These are phyloP conservation scores for Hoplodrina ambigua DNA, from an alignment of 2,888 invertebrate species.

Conservation along the genomic window DNA sequence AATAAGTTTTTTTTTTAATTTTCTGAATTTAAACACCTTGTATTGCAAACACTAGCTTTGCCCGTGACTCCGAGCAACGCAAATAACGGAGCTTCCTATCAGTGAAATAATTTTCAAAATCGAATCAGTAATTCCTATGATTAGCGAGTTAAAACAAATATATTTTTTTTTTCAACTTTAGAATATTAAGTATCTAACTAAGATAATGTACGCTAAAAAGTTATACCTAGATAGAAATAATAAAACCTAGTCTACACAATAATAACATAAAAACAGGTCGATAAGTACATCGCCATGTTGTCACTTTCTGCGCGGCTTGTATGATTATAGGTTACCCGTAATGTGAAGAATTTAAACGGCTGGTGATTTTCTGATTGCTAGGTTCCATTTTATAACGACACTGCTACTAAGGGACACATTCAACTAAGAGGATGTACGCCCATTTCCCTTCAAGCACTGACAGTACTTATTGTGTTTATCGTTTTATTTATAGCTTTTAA, in stretches of 20 bases:
- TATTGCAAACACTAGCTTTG: too few relatives aligned
- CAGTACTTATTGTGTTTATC: neutral
- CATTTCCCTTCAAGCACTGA: constrained; percentile 34
- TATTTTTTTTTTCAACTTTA: too few relatives aligned
- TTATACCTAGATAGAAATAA: too few relatives aligned
- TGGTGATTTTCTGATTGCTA: constrained; percentile 45
- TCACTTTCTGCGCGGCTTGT: constrained; percentile 28
- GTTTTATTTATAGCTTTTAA: neutral
- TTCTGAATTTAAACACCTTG: too few relatives aligned
- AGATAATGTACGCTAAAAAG: too few relatives aligned
- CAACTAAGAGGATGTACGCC: constrained; percentile 42
- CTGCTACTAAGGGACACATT: constrained; percentile 16
- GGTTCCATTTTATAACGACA: constrained; percentile 26
- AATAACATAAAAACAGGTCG: neutral
- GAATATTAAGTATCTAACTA: too few relatives aligned
- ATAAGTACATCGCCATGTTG: constrained; percentile 9
- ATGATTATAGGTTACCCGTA: constrained; percentile 32
- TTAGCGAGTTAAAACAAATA: too few relatives aligned
- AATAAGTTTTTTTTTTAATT: too few relatives aligned
- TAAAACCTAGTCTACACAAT: neutral
- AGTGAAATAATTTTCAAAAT: too few relatives aligned
- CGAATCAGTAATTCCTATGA: too few relatives aligned
- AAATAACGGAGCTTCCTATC: too few relatives aligned
- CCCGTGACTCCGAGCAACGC: too few relatives aligned
- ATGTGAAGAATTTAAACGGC: constrained; percentile 38